Evolutionary conservation across 2,113 vertebrate species (phyloP).

Genomic region (Tor tambroides): DNA sequence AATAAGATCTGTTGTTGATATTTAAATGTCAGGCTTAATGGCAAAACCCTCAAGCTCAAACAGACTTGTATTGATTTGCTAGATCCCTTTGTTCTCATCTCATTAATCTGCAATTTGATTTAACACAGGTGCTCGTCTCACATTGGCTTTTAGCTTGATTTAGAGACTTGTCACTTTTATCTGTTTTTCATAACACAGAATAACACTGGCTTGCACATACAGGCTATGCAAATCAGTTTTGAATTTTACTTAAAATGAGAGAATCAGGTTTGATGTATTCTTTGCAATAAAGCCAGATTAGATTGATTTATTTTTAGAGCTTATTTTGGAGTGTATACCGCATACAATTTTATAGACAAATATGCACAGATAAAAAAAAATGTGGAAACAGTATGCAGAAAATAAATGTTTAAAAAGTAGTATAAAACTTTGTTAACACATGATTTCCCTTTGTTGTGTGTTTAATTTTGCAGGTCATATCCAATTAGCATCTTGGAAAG

Average conservation of each 20-base stretch:
- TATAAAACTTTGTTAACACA: not conserved
- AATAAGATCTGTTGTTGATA: slow-evolving; percentile 55
- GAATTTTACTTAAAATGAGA: not conserved
- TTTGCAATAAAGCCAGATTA: not conserved
- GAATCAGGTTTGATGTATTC: not conserved
- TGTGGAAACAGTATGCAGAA: too few relatives aligned
- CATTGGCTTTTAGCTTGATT: slow-evolving; percentile 1
- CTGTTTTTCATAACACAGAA: not conserved
- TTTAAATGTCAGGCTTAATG: slow-evolving; percentile 61
- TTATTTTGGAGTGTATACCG: not conserved
- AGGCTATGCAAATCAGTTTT: not conserved
- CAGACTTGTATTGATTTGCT: slow-evolving; percentile 46
- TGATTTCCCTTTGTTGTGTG: not conserved
- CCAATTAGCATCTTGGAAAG: not conserved
- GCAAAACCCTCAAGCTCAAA: slow-evolving; percentile 53
- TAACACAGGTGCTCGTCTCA: slow-evolving; percentile 8
- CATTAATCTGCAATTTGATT: slow-evolving; percentile 40
- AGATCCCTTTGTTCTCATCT: slow-evolving; percentile 28
- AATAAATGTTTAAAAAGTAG: too few relatives aligned
- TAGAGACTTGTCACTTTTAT: not conserved
- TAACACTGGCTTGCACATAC: not conserved
- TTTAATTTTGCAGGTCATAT: not conserved
- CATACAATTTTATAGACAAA: not conserved
- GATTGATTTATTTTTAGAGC: too few relatives aligned
- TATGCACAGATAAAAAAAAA: not conserved